These are phyloP conservation scores for Microdon myrmicae DNA, from an alignment of 2,888 invertebrate species.

Conservation along the genomic window DNA sequence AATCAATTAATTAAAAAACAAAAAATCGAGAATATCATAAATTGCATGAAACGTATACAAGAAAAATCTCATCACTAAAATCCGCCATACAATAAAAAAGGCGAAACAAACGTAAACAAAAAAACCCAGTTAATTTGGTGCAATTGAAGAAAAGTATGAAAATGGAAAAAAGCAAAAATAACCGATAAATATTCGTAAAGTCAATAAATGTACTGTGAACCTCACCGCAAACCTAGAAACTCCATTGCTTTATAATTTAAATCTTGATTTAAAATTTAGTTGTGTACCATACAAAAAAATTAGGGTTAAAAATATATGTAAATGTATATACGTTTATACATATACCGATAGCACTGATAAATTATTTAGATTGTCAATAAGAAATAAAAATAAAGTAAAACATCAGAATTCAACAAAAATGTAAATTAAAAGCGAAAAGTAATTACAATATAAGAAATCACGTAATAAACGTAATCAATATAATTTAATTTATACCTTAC, in stretches of 20 bases:
- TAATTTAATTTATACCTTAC: constrained; percentile 50
- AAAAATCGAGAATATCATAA: too few relatives aligned
- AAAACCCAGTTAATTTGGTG: too few relatives aligned
- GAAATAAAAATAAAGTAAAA: constrained; percentile 12
- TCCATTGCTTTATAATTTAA: constrained; percentile 35
- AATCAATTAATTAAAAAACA: too few relatives aligned
- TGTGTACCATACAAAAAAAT: constrained; percentile 50
- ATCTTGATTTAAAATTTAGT: constrained; percentile 39
- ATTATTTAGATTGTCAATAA: constrained; percentile 43
- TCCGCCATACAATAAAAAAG: too few relatives aligned
- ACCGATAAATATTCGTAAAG: too few relatives aligned
- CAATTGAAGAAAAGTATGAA: too few relatives aligned
- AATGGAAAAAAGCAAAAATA: too few relatives aligned
- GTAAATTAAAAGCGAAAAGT: constrained; percentile 23
- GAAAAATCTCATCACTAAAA: too few relatives aligned
- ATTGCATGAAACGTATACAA: too few relatives aligned
- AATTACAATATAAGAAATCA: constrained; percentile 24
- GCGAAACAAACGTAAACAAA: too few relatives aligned
- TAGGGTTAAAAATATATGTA: constrained; percentile 44
- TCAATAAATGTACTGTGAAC: too few relatives aligned
- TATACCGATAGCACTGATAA: constrained; percentile 53
- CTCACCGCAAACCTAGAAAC: too few relatives aligned
- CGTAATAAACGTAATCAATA: constrained; percentile 45
- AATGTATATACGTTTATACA: constrained; percentile 48
- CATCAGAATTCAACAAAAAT: constrained; percentile 13